A percentile compares a stretch with the other conserved stretches of the same genome.
phyloP scores from a whole-genome alignment of 1,140 invertebrate species.

The Maniola jurtina region DNA sequence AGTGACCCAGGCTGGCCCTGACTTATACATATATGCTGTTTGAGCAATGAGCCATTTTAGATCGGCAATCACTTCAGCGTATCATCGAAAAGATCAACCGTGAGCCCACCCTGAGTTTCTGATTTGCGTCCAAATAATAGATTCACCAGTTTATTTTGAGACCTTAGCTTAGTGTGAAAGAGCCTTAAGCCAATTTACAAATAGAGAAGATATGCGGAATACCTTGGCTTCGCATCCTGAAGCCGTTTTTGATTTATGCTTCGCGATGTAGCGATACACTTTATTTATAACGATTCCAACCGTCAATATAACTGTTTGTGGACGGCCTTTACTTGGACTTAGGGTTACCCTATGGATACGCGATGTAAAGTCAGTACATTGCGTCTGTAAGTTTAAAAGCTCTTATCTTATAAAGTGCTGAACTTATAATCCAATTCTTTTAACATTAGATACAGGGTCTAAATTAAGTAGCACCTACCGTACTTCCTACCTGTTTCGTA shows the following conservation, averaged over 20 bases:
- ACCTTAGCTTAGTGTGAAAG: not conserved
- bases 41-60: no score
- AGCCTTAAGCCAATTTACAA: conserved; percentile 19
- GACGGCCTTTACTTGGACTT: conserved; percentile 26
- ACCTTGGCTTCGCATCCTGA: conserved; percentile 43
- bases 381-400: no score
- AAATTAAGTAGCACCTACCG: no score
- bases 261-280: conserved; percentile 41
- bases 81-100: not conserved
- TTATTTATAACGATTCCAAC: conserved; percentile 48
- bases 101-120: not conserved
- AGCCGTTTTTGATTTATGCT: conserved; percentile 45
- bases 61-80: no score
- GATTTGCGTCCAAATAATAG: not conserved
- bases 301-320: conserved; percentile 50
- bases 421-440: no score
- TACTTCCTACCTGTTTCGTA: no score
- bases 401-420: no score
- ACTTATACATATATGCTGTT: no score
- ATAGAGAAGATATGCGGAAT: conserved; percentile 40
- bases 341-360: not conserved
- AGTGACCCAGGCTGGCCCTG: no score
- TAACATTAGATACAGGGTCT: no score
- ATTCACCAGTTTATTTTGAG: not conserved
- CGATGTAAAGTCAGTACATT: no score